Percentiles rank a stretch among this genome's conserved stretches.
Evolutionary conservation across 2,797 vertebrate genomes (phyloP).

Genomic region (Xenopus petersii): DNA sequence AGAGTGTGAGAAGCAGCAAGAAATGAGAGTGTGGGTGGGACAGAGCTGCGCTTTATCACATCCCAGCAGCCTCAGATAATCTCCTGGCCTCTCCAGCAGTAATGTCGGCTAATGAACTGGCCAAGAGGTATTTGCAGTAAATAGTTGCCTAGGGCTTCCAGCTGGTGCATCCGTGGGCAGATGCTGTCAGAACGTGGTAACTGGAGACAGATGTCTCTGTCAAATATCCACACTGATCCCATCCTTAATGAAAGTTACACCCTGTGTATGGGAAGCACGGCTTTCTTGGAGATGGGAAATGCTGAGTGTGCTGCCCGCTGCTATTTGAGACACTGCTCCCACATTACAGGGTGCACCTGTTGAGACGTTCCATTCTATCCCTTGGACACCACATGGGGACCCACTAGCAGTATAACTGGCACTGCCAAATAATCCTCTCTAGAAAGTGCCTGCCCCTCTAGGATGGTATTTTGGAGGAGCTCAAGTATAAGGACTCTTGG

Average conservation of each 20-base stretch:
- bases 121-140: constrained; percentile 19
- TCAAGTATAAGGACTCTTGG: no score
- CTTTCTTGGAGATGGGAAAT: constrained; percentile 17
- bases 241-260: constrained; percentile 32
- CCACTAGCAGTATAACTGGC: neutral
- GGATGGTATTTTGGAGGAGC: no score
- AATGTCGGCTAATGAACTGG: constrained; percentile 18
- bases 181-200: constrained; percentile 41
- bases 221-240: constrained; percentile 27
- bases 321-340: constrained; percentile 42
- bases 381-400: neutral
- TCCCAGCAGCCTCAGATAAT: neutral
- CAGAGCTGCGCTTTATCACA: no score
- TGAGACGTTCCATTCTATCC: constrained; percentile 34
- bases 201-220: constrained; percentile 44
- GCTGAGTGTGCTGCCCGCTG: constrained; percentile 17
- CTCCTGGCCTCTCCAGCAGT: neutral
- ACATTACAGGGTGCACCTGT: constrained; percentile 37
- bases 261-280: constrained; percentile 21
- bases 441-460: no score
- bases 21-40: no score
- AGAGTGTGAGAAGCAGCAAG: no score
- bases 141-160: constrained; percentile 30
- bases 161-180: constrained; percentile 35
- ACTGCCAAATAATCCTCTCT: neutral